These are phyloP conservation scores for Esox niger DNA, from an alignment of 2,113 vertebrate species.

Conservation along the genomic window DNA sequence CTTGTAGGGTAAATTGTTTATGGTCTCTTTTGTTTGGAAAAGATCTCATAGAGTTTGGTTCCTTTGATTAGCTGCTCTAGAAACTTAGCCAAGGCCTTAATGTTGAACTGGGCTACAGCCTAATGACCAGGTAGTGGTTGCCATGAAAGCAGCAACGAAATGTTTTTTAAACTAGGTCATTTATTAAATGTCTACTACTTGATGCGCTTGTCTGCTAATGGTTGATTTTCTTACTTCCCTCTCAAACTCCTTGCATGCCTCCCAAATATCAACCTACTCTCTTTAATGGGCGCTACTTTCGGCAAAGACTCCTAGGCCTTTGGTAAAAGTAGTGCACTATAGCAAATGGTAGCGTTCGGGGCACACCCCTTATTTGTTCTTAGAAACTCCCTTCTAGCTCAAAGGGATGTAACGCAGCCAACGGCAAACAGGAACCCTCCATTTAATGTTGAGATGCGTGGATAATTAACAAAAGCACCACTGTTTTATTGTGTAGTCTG, in stretches of 20 bases:
- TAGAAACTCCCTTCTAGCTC: slow-evolving; percentile 29
- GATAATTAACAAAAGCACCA: slow-evolving; percentile 75
- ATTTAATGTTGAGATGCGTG: slow-evolving; percentile 68
- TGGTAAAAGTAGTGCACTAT: too few relatives aligned
- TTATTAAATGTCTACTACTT: neutral
- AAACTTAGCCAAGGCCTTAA: neutral
- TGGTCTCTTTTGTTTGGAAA: neutral
- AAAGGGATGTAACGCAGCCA: slow-evolving; percentile 59
- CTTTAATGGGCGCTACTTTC: too few relatives aligned
- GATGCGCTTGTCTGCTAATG: slow-evolving; percentile 3
- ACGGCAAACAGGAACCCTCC: slow-evolving; percentile 60
- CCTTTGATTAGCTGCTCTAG: neutral
- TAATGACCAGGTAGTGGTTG: neutral
- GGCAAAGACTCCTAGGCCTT: too few relatives aligned
- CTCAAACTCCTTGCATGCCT: slow-evolving; percentile 10
- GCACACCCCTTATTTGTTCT: slow-evolving; percentile 25
- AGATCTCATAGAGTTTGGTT: neutral
- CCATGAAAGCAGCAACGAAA: neutral
- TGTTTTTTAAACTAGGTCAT: neutral
- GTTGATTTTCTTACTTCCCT: neutral
- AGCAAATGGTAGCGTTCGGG: too few relatives aligned
- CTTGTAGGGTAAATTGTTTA: neutral
- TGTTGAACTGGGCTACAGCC: neutral
- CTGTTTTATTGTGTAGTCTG: slow-evolving; percentile 57
- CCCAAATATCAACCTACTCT: too few relatives aligned